A percentile compares a stretch with the other conserved stretches of the same genome.
Conservation (phyloP, 1,140 invertebrate genomes). For the Protaetia brevitarsis region DNA sequence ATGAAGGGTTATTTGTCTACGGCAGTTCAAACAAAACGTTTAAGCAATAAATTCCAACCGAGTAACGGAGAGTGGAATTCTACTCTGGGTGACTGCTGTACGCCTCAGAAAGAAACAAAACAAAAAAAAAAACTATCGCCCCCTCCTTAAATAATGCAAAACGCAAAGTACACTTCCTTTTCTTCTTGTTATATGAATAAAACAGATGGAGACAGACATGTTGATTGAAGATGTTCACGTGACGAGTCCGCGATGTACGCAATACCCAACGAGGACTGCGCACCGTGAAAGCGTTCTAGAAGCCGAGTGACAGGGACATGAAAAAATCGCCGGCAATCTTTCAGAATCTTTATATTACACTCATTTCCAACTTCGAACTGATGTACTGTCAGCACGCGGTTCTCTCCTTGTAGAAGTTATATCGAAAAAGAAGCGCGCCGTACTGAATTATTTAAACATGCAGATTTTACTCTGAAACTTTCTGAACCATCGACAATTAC, state of each 20-base stretch:
- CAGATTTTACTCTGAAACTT: constrained; percentile 8
- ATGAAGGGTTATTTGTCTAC: too few species aligned
- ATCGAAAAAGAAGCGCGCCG: neutral
- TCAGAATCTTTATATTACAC: constrained; percentile 43
- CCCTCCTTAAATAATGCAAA: neutral
- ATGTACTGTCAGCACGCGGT: constrained; percentile 39
- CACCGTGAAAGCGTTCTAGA: neutral
- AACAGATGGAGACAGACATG: constrained; percentile 8
- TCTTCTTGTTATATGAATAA: neutral
- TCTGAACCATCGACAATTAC: neutral
- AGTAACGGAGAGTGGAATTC: too few species aligned
- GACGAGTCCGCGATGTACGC: neutral
- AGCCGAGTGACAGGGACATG: constrained; percentile 27
- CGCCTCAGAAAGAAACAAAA: too few species aligned
- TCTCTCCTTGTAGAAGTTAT: constrained; percentile 15
- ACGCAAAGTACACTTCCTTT: neutral
- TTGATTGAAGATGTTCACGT: constrained; percentile 4
- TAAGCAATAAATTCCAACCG: too few species aligned
- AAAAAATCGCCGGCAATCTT: constrained; percentile 40
- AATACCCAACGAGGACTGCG: neutral
- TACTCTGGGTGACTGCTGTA: too few species aligned
- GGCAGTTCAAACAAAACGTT: too few species aligned
- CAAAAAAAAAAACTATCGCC: neutral
- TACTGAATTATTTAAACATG: constrained; percentile 25
- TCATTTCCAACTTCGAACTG: constrained; percentile 37